Evolutionary conservation across 2,113 vertebrate species (phyloP).

Genomic region (Amblyopsis rosae): DNA sequence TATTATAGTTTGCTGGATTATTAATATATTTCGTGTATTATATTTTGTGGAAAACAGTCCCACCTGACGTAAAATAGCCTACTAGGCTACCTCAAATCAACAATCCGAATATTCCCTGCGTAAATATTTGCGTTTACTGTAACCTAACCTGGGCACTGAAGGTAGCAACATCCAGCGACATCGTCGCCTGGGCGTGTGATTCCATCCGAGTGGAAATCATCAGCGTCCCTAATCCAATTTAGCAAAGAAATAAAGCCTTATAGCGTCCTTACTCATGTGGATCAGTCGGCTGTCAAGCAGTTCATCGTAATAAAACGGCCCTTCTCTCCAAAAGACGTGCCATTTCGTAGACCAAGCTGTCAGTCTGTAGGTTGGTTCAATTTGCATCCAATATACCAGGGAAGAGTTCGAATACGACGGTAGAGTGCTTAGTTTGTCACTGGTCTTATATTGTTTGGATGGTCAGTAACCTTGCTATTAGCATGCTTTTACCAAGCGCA

Average conservation of each 20-base stretch:
- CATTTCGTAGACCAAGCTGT: conserved; percentile 72
- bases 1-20: background rate
- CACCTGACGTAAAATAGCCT: conserved; percentile 8
- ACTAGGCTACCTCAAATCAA: conserved; percentile 4
- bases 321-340: conserved; percentile 41
- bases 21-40: conserved; percentile 1
- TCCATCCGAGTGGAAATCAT: conserved; percentile 54
- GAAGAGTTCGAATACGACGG: conserved; percentile 27
- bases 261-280: conserved; percentile 13
- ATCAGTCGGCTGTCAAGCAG: conserved; percentile 37
- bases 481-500: background rate
- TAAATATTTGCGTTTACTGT: conserved; percentile 37
- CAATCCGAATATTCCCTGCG: too few relatives aligned
- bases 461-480: background rate
- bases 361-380: conserved; percentile 71
- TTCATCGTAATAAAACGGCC: conserved; percentile 29
- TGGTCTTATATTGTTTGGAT: conserved; percentile 39
- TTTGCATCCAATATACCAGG: conserved; percentile 76
- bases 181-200: conserved; percentile 73
- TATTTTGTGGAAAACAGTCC: conserved; percentile 3
- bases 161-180: conserved; percentile 61
- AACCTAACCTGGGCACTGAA: conserved; percentile 61
- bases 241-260: conserved; percentile 30
- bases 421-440: conserved; percentile 17
- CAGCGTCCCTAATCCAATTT: conserved; percentile 32